These are phyloP conservation scores for Serripes groenlandicus DNA, from an alignment of 2,888 invertebrate genomes.

Conservation along the genomic window DNA sequence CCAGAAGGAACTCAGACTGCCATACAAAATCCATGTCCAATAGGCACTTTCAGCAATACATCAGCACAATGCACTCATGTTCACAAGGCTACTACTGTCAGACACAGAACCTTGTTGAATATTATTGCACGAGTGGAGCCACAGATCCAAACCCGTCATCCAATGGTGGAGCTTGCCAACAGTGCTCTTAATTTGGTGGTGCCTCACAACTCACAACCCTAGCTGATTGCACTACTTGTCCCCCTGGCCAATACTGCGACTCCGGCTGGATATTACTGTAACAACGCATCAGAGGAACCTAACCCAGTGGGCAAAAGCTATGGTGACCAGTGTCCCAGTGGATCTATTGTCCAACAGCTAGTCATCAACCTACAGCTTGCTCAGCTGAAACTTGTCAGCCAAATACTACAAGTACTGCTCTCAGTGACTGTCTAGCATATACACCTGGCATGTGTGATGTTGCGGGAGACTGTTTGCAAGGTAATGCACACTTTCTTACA, in stretches of 20 bases:
- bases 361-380: conserved; percentile 81
- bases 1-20: conserved; percentile 82
- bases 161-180: conserved; percentile 80
- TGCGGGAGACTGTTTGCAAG: conserved; percentile 79
- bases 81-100: conserved; percentile 83
- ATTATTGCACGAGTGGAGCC: conserved; percentile 81
- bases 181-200: conserved; percentile 84
- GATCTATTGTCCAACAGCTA: conserved; percentile 82
- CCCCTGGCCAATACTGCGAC: conserved; percentile 83
- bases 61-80: conserved; percentile 82
- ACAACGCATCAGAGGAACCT: conserved; percentile 81
- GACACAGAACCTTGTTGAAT: conserved; percentile 80
- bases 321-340: conserved; percentile 84
- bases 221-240: conserved; percentile 82
- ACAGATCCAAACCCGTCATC: conserved; percentile 74
- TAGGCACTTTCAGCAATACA: conserved; percentile 83
- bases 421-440: conserved; percentile 80
- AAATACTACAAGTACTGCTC: conserved; percentile 71
- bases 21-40: conserved; percentile 81
- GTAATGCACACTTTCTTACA: too few species aligned
- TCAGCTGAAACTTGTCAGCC: conserved; percentile 83
- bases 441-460: conserved; percentile 79
- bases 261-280: conserved; percentile 83
- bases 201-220: conserved; percentile 77
- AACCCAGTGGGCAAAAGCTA: conserved; percentile 80